A percentile compares a stretch with the other conserved stretches of the same genome.
These are phyloP conservation scores for Pseudochromis fuscus DNA, from an alignment of 2,797 vertebrate genomes.

Conservation along the genomic window DNA sequence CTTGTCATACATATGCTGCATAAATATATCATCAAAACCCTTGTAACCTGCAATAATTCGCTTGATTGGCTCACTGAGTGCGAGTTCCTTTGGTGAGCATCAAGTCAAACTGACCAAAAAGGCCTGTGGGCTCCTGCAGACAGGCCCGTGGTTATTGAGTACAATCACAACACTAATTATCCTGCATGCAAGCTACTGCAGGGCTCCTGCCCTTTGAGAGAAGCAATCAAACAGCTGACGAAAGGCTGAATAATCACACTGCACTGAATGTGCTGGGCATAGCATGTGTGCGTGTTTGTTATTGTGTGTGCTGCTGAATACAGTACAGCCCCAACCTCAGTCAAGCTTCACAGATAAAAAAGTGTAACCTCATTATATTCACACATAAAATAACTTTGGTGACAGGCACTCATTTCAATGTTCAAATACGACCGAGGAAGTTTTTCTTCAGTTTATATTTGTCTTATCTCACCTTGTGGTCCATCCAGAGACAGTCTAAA, in stretches of 20 bases:
- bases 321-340: conserved; percentile 18
- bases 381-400: not conserved
- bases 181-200: conserved; percentile 78
- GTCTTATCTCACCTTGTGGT: conserved; percentile 39
- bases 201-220: conserved; percentile 84
- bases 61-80: conserved; percentile 75
- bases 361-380: not conserved
- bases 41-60: conserved; percentile 78
- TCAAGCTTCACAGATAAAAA: conserved; percentile 13
- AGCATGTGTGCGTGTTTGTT: conserved; percentile 22
- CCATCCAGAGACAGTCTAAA: no score
- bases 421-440: conserved; percentile 1
- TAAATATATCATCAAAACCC: conserved; percentile 78
- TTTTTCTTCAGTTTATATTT: conserved; percentile 2
- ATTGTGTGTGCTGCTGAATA: conserved; percentile 16
- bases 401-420: conserved; percentile 3
- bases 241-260: conserved; percentile 83
- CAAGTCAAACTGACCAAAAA: conserved; percentile 78
- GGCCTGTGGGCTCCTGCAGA: conserved; percentile 71
- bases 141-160: conserved; percentile 73
- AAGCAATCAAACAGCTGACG: conserved; percentile 85
- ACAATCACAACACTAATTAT: conserved; percentile 83
- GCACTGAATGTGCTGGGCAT: conserved; percentile 61
- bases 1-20: conserved; percentile 76
- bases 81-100: conserved; percentile 67